Evolutionary conservation across 1,140 invertebrate genomes (phyloP), one percentile per base, ranked within the genome.

Genomic region (Drosophila prosaltans): DNA sequence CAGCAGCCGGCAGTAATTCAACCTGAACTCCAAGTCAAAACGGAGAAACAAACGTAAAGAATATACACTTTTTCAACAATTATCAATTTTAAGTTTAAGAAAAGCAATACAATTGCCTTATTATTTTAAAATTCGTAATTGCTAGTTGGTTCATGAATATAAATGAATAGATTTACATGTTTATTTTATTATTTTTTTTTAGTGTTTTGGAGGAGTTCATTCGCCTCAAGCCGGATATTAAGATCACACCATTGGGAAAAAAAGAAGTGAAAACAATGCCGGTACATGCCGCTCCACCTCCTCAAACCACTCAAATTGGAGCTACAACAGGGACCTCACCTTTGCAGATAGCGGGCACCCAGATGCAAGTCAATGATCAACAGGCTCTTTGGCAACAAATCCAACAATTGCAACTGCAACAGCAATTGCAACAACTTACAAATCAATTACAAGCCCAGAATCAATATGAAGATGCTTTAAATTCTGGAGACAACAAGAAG

Each of bases 201-300:
- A 92, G 91, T 48, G 73, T 75, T 85, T 89, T 94, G 43, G 92
- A 91, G 65, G 93, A 94, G 69, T 93, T 92, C 64, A 80, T 92
- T 11, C 86, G 93, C 61, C 68, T 93, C 2, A 93, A 94, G 80
- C 88, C 92, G 0, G 91, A 94, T 55, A 92, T 93, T 39, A 93
- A 94, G 65, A 91, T 93, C 40, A 80, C 92, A 54, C 93, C 93
- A 36, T 68, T 90, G 3, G 69, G 79, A 0, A 92, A 91, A 32
- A 88, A 79, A 48, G 83, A 89, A 3, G 2, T 0, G 2, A 28
- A 7, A 11, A 24, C 16, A 30, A 61, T 10, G 39, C 10, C 10
- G 59, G 30, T 30, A 26, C 41, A 24, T 11, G 40, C 26, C 7
- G 8, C 68, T 43, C 8, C 64, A 63, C 8, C 67, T 66, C 32